phyloP scores from a whole-genome alignment of 2,113 vertebrate species.

The Macquaria ambigua region DNA sequence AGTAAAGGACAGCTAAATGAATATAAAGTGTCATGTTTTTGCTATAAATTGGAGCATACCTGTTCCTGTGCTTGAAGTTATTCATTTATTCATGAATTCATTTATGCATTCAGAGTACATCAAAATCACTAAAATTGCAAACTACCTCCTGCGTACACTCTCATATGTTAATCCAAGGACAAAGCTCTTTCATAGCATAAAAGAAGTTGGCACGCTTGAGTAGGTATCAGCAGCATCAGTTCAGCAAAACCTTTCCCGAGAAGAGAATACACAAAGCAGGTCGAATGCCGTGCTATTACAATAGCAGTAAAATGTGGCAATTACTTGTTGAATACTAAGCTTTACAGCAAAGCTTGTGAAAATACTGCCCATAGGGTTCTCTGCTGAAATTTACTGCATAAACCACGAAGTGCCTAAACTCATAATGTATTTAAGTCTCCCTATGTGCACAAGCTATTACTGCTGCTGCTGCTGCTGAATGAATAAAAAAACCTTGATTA shows the following conservation, averaged over 20 bases:
- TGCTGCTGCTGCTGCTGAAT: not conserved
- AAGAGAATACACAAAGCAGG: not conserved
- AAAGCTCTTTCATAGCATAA: not conserved
- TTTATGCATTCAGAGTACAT: not conserved
- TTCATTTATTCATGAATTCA: conserved; percentile 11
- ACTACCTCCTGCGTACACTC: too few species aligned
- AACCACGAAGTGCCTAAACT: not conserved
- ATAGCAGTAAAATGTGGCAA: not conserved
- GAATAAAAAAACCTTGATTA: not conserved
- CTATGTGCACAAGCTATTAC: not conserved
- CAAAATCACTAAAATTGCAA: not conserved
- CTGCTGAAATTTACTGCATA: not conserved
- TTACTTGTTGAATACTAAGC: not conserved
- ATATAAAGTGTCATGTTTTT: not conserved
- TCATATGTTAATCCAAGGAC: not conserved
- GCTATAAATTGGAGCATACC: not conserved
- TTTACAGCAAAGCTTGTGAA: not conserved
- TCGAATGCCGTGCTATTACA: not conserved
- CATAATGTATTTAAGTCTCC: too few species aligned
- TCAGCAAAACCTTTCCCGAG: not conserved
- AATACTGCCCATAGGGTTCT: not conserved
- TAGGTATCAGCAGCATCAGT: not conserved
- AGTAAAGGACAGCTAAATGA: not conserved
- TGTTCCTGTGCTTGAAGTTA: not conserved
- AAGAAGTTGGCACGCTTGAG: not conserved